Conservation (phyloP, 1,140 invertebrate genomes). For the Drosophila pectinifera region DNA sequence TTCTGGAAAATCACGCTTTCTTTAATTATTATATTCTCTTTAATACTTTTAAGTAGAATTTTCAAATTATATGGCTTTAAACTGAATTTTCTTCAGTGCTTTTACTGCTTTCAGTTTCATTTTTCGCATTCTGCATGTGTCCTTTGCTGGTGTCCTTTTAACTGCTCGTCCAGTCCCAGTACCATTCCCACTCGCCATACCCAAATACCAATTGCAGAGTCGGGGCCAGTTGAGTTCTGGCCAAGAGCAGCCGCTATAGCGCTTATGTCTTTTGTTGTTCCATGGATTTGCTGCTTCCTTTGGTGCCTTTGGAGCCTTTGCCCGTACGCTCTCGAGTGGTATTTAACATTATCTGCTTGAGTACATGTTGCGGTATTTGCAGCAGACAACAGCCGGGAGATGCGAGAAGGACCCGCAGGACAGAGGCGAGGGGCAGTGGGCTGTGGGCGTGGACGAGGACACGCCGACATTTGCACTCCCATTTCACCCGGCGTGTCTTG, state of each 20-base stretch:
- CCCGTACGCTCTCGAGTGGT: constrained; percentile 69
- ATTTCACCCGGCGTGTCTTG: constrained; percentile 26
- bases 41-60: background rate
- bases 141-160: constrained; percentile 79
- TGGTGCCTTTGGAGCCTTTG: constrained; percentile 54
- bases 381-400: constrained; percentile 72
- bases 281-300: constrained; percentile 81
- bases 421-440: background rate
- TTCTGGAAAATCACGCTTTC: no score
- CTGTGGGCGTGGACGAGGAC: constrained; percentile 64
- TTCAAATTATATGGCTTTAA: no score
- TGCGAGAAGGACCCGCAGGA: constrained; percentile 15
- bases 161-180: constrained; percentile 24
- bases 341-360: constrained; percentile 84
- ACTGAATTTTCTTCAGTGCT: constrained; percentile 22
- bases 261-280: constrained; percentile 81
- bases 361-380: constrained; percentile 84
- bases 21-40: background rate
- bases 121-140: constrained; percentile 72
- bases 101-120: constrained; percentile 67
- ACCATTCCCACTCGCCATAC: background rate
- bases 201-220: constrained; percentile 41
- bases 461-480: constrained; percentile 67
- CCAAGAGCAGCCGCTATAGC: constrained; percentile 47
- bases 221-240: constrained; percentile 46